Conservation (phyloP, 1,140 invertebrate species). For the Xylocopa sonorina region DNA sequence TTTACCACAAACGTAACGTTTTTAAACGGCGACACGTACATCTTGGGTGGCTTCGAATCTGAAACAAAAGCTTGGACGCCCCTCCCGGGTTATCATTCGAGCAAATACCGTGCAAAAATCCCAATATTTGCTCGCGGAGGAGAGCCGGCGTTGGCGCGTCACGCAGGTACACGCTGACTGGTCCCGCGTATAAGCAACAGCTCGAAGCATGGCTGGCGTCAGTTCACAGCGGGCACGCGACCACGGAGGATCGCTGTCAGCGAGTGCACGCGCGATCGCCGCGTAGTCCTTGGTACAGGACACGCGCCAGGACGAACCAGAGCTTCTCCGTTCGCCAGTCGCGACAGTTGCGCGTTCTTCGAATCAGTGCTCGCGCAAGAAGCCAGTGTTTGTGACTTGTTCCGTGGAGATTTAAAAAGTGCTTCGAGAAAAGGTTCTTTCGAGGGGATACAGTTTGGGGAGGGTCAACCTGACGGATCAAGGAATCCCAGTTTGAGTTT, state of each 20-base stretch:
- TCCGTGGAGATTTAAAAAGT: too few relatives aligned
- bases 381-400: too few relatives aligned
- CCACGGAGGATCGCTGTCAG: conserved; percentile 68
- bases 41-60: too few relatives aligned
- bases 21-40: too few relatives aligned
- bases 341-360: background rate
- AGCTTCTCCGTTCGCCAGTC: background rate
- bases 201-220: conserved; percentile 68
- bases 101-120: background rate
- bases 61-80: background rate
- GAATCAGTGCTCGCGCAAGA: background rate
- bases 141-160: background rate
- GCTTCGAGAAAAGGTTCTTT: too few relatives aligned
- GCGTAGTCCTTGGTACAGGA: conserved; percentile 32
- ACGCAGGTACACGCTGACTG: conserved; percentile 6
- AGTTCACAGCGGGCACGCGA: conserved; percentile 75
- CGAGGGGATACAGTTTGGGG: too few relatives aligned
- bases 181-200: conserved; percentile 70
- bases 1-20: too few relatives aligned
- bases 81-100: background rate
- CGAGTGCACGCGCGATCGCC: background rate
- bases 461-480: too few relatives aligned
- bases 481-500: too few relatives aligned
- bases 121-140: background rate
- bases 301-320: conserved; percentile 10